Conservation (phyloP, 53 echinoderm and acorn worm genomes). For the Patiria pectinifera region DNA sequence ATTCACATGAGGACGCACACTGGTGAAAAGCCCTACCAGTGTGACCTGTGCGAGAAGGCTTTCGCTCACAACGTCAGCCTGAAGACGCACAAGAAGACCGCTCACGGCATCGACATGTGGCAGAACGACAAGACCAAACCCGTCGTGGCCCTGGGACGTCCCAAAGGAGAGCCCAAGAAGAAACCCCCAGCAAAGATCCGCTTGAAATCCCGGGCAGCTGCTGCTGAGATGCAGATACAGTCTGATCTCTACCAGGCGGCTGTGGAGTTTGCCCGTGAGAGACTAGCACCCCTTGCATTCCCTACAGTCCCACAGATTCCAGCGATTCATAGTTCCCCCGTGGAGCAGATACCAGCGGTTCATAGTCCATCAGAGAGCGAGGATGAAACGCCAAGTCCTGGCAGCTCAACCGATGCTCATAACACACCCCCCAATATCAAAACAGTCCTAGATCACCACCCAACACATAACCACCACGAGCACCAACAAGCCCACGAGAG, state of each 20-base stretch:
- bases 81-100: conserved; percentile 88
- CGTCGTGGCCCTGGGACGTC: conserved; percentile 57
- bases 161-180: conserved; percentile 64
- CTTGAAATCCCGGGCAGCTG: conserved; percentile 48
- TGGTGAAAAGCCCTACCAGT: conserved; percentile 84
- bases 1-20: conserved; percentile 87
- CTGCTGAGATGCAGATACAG: conserved; percentile 57
- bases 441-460: conserved; percentile 32
- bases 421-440: conserved; percentile 21
- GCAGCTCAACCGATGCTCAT: conserved; percentile 18
- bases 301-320: conserved; percentile 51
- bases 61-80: conserved; percentile 85
- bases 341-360: conserved; percentile 37
- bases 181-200: conserved; percentile 61
- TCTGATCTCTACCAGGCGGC: conserved; percentile 59
- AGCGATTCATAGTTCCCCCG: conserved; percentile 43
- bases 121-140: conserved; percentile 50
- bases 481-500: conserved; percentile 32
- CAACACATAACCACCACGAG: conserved; percentile 48
- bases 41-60: conserved; percentile 81
- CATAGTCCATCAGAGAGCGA: conserved; percentile 55
- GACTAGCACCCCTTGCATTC: conserved; percentile 60
- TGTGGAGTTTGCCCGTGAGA: conserved; percentile 56
- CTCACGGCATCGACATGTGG: conserved; percentile 76
- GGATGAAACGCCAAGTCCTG: conserved; percentile 52